Evolutionary conservation across 2,888 invertebrate genomes (phyloP).

Genomic region (Ditula angustiorana): DNA sequence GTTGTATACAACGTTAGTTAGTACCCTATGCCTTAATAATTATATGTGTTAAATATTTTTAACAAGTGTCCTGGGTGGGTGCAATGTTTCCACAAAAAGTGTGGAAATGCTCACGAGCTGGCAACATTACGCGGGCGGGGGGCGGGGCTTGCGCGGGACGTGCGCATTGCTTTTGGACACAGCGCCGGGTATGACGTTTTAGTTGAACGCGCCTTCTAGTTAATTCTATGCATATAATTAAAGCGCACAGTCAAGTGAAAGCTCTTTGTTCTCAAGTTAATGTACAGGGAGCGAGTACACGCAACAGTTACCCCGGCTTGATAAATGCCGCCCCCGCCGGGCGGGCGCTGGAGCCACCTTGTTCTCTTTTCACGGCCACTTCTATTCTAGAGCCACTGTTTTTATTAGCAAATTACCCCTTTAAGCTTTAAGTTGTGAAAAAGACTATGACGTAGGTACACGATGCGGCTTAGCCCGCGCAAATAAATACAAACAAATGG

Average conservation of each 20-base stretch:
- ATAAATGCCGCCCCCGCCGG: constrained; percentile 54
- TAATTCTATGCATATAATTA: too few species aligned
- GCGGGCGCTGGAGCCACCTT: constrained; percentile 10
- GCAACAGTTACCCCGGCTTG: constrained; percentile 56
- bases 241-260: constrained; percentile 48
- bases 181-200: too few species aligned
- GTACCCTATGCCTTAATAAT: too few species aligned
- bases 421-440: constrained; percentile 13
- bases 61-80: too few species aligned
- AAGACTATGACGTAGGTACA: neutral
- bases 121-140: too few species aligned
- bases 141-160: too few species aligned
- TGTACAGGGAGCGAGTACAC: constrained; percentile 50
- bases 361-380: constrained; percentile 36
- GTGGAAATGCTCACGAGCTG: too few species aligned
- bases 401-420: constrained; percentile 21
- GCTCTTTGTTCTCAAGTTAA: constrained; percentile 60
- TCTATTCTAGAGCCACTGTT: constrained; percentile 23
- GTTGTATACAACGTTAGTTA: too few species aligned
- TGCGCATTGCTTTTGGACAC: too few species aligned
- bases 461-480: neutral
- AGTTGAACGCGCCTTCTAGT: too few species aligned
- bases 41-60: too few species aligned
- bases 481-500: neutral
- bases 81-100: too few species aligned